phyloP scores from a whole-genome alignment of 2,113 vertebrate genomes.

The Gorsachius goisagi region DNA sequence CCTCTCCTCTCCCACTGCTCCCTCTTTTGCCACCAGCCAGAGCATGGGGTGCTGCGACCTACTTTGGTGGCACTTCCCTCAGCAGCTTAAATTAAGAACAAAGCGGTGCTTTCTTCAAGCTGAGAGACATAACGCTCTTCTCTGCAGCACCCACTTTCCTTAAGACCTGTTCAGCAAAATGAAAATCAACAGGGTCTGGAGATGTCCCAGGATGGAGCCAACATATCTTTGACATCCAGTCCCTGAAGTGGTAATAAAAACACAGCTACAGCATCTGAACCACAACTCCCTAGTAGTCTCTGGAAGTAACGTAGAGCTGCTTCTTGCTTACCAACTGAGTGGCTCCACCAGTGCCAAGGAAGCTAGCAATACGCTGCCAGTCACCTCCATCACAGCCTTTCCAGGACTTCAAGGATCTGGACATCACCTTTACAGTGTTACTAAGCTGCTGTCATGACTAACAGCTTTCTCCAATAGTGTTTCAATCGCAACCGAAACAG shows the following conservation, averaged over 20 bases:
- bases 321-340: not conserved
- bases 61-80: not conserved
- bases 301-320: not conserved
- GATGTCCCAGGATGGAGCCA: not conserved
- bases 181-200: not conserved
- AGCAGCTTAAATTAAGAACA: not conserved
- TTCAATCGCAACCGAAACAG: not conserved
- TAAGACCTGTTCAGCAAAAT: not conserved
- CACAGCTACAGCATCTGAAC: fast-evolving
- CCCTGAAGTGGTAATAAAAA: not conserved
- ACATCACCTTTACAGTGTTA: not conserved
- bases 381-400: not conserved
- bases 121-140: not conserved
- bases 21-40: not conserved
- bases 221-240: not conserved
- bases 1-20: not conserved
- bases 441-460: not conserved
- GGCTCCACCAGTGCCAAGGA: not conserved
- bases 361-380: not conserved
- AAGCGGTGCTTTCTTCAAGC: not conserved
- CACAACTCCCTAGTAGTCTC: not conserved
- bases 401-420: not conserved
- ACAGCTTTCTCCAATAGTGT: not conserved
- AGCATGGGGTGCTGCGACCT: not conserved
- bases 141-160: not conserved